A percentile compares a stretch with the other conserved stretches of the same genome.
Conservation (phyloP, 2,113 vertebrate genomes). For the Crotophaga sulcirostris region DNA sequence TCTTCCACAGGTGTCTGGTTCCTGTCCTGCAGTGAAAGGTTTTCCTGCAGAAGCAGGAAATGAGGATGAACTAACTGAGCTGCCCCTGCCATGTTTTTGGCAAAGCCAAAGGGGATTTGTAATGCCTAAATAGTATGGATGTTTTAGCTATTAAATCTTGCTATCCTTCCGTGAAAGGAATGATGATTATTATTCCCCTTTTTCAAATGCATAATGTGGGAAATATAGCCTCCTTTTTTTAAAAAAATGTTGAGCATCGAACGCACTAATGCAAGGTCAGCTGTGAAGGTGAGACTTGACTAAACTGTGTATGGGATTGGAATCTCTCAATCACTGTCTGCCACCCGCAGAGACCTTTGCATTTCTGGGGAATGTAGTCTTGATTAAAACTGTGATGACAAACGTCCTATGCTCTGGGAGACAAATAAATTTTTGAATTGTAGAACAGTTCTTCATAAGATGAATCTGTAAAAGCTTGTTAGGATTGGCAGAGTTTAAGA, state of each 20-base stretch:
- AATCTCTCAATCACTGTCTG: neutral
- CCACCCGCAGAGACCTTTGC: neutral
- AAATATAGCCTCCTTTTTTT: neutral
- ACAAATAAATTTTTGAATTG: neutral
- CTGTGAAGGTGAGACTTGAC: neutral
- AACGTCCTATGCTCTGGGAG: neutral
- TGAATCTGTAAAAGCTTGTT: neutral
- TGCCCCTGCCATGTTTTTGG: neutral
- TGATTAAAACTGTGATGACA: neutral
- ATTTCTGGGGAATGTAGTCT: neutral
- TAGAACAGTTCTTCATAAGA: neutral
- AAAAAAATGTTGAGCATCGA: neutral
- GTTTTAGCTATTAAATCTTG: neutral
- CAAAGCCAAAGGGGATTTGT: neutral
- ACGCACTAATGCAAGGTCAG: neutral
- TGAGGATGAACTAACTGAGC: neutral
- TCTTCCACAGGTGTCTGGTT: neutral
- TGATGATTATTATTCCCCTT: neutral
- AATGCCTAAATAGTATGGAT: neutral
- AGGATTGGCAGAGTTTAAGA: neutral
- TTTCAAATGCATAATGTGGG: neutral
- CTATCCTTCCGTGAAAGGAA: fast-evolving
- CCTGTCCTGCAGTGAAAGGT: neutral
- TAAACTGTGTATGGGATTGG: neutral
- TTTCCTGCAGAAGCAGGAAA: neutral